A percentile compares a stretch with the other conserved stretches of the same genome.
Evolutionary conservation across 2,888 invertebrate genomes (phyloP).

Genomic region (Tuta absoluta): DNA sequence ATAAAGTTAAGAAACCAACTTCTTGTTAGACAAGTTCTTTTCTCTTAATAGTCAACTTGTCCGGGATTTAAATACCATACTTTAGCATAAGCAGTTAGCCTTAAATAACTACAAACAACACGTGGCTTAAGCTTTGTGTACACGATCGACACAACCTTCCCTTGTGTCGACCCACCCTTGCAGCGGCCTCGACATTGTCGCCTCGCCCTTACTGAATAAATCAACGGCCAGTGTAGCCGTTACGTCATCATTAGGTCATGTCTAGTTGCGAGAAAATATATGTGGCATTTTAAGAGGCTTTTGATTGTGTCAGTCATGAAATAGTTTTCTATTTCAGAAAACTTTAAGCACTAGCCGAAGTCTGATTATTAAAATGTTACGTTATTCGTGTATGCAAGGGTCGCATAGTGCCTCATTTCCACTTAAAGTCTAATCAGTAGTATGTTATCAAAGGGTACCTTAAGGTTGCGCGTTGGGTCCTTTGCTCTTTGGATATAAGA

Average conservation of each 20-base stretch:
- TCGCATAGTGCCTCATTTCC: neutral
- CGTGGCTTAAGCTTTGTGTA: neutral
- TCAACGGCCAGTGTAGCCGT: neutral
- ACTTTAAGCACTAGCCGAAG: too few species aligned
- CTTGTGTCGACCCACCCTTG: slow-evolving; percentile 35
- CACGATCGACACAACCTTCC: slow-evolving; percentile 36
- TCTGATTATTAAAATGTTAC: too few species aligned
- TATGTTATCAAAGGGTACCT: neutral
- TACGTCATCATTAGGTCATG: slow-evolving; percentile 9
- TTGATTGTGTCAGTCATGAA: too few species aligned
- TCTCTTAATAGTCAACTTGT: slow-evolving; percentile 1
- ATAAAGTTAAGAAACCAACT: neutral
- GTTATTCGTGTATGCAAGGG: too few species aligned
- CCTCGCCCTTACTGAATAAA: slow-evolving; percentile 23
- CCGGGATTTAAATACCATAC: neutral
- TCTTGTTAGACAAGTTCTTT: neutral
- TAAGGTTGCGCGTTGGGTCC: neutral
- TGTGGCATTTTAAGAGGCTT: too few species aligned
- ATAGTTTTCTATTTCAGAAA: too few species aligned
- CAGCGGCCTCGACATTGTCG: slow-evolving; percentile 31
- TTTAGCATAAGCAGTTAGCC: too few species aligned
- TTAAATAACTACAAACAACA: neutral
- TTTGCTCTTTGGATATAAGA: neutral
- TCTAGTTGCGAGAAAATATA: neutral
- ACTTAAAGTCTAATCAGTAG: neutral